Evolutionary conservation across 64 coral and sea anemone genomes (phyloP).

Genomic region (Astreopora myriophthalma): DNA sequence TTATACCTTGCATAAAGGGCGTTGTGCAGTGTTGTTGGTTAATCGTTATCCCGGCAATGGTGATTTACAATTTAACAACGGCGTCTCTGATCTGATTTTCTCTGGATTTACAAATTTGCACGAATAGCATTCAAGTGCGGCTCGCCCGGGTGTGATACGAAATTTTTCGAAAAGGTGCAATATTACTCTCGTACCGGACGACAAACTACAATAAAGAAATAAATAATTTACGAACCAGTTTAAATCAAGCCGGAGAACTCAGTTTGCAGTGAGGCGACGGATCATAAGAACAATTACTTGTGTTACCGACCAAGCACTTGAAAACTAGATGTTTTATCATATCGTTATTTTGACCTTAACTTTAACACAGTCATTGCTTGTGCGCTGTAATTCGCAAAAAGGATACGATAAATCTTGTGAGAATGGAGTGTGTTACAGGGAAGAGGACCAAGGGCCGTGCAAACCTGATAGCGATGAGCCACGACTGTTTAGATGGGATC

Average conservation of each 20-base stretch:
- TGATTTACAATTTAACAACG: too few species aligned
- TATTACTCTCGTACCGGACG: not conserved
- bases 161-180: too few species aligned
- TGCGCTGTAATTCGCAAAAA: not conserved
- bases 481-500: slow-evolving; percentile 83
- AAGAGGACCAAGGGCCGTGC: slow-evolving; percentile 78
- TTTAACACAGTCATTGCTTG: not conserved
- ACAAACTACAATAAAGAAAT: not conserved
- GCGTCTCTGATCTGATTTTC: too few species aligned
- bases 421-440: slow-evolving; percentile 82
- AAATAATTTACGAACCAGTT: not conserved
- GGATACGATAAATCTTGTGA: slow-evolving; percentile 50
- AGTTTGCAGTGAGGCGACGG: not conserved
- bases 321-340: not conserved
- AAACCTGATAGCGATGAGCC: slow-evolving; percentile 47
- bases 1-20: too few species aligned
- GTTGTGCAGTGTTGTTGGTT: too few species aligned
- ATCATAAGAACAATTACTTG: not conserved
- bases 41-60: too few species aligned
- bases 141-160: too few species aligned
- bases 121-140: too few species aligned
- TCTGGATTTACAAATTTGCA: too few species aligned
- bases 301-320: not conserved
- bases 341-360: not conserved
- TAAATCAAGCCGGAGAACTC: not conserved